These are phyloP conservation scores for Nibea coibor DNA, from an alignment of 2,113 vertebrate genomes.

Conservation along the genomic window DNA sequence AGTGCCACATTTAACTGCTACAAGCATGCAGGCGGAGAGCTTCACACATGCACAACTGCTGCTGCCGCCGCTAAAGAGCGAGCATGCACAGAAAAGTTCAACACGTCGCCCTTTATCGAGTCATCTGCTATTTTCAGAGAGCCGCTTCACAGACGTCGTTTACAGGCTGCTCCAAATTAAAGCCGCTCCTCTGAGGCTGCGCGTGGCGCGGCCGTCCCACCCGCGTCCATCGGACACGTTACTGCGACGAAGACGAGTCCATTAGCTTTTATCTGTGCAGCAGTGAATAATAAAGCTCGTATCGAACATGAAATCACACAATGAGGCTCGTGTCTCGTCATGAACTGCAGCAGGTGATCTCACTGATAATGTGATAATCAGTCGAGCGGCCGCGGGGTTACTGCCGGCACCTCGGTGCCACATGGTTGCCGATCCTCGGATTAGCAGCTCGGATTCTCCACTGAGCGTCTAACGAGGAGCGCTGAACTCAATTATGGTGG, in stretches of 20 bases:
- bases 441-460: slow-evolving; percentile 22
- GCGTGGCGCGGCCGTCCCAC: background rate
- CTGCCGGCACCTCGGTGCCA: background rate
- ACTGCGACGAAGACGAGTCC: background rate
- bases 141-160: background rate
- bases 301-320: background rate
- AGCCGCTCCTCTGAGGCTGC: no score
- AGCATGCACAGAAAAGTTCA: background rate
- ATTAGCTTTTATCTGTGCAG: slow-evolving; percentile 33
- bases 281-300: slow-evolving; percentile 43
- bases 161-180: no score
- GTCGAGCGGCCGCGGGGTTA: background rate
- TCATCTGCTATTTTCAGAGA: slow-evolving; percentile 12
- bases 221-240: background rate
- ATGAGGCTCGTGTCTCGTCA: background rate
- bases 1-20: slow-evolving; percentile 47
- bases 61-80: background rate
- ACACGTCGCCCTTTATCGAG: background rate
- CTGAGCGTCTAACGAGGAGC: slow-evolving; percentile 21
- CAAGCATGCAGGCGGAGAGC: slow-evolving; percentile 17
- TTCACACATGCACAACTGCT: slow-evolving; percentile 7
- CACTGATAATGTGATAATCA: background rate
- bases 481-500: slow-evolving; percentile 5
- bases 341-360: background rate
- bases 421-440: slow-evolving; percentile 7